Evolutionary conservation across 1,140 invertebrate genomes (phyloP), one percentile per base, ranked within the genome.

Genomic region (Aphaenogaster floridana): DNA sequence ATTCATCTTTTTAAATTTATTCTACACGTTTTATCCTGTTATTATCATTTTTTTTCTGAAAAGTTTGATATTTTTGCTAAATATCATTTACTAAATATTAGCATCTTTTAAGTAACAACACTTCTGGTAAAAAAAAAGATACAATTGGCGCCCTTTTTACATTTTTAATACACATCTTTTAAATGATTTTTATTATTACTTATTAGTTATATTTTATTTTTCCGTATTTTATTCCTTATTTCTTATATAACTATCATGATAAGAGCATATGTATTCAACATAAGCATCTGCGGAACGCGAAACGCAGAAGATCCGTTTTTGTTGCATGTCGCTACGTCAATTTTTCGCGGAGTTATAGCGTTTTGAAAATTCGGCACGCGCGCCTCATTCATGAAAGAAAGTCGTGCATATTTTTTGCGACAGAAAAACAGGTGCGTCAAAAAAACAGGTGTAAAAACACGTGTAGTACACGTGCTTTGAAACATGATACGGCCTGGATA

Each of bases 391-490:
- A 66, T 66, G 17, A 36, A 66, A 66, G 39, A 66, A 42, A 66
- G 39, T 3, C n/a, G 64, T 1, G 13, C 64, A 4, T 66, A 66
- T 66, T 66, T 66, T 66, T 66, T 66, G 15, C 7, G 28, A 17
- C 36, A 3, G 39, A 66, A 42, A 6, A 39, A 66, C 64, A 66
- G 17, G 15, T 42, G 39, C 9, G 1, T 9, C 21, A 28, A 66
- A 66, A 66, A 66, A 42, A 42, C 63, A 64, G 34, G 63, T 66
- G 64, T 66, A 8, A 66, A 66, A 66, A 66, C 9, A 39, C 36
- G 17, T n/a, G 17, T 21, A 11, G 2, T 66, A 66, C 17, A 66
- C n/a, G 8, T 11, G 9, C 17, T 66, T 66, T 21, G 64, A 66
- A 66, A 39, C 17, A 42, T 17, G 34, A 39, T 64, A 64, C 15